Evolutionary conservation across 2,888 invertebrate genomes (phyloP).

Genomic region (Theretra japonica): DNA sequence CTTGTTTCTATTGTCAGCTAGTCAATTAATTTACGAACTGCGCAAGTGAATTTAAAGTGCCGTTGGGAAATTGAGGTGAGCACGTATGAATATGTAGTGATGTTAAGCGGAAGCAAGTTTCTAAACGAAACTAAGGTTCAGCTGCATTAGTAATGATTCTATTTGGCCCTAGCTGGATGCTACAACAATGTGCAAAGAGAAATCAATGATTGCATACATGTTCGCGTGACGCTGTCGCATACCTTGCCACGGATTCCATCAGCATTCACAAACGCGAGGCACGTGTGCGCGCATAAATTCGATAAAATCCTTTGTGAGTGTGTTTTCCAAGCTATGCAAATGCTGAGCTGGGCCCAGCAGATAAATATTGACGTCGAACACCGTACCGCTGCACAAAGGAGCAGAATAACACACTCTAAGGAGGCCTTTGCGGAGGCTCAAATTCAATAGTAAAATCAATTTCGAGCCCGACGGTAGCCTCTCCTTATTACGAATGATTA

Average conservation of each 20-base stretch:
- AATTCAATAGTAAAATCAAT: constrained; percentile 45
- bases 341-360: constrained; percentile 50
- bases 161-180: constrained; percentile 28
- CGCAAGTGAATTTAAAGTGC: constrained; percentile 16
- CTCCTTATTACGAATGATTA: constrained; percentile 36
- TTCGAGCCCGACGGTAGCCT: constrained; percentile 45
- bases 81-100: constrained; percentile 13
- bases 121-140: constrained; percentile 7
- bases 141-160: constrained; percentile 31
- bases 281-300: constrained; percentile 75
- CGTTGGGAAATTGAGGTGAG: constrained; percentile 12
- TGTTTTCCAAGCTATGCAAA: constrained; percentile 59
- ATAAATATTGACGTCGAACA: constrained; percentile 46
- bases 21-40: constrained; percentile 21
- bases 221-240: constrained; percentile 41
- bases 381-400: constrained; percentile 39
- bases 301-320: constrained; percentile 62
- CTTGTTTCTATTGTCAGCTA: background rate
- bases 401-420: constrained; percentile 39
- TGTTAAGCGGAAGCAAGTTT: constrained; percentile 13
- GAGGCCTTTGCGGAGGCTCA: constrained; percentile 46
- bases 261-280: constrained; percentile 46
- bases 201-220: constrained; percentile 42
- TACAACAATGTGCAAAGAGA: constrained; percentile 34
- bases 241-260: constrained; percentile 56